These are phyloP conservation scores for Odontophorus gujanensis DNA, from an alignment of 2,113 vertebrate species.

Conservation along the genomic window DNA sequence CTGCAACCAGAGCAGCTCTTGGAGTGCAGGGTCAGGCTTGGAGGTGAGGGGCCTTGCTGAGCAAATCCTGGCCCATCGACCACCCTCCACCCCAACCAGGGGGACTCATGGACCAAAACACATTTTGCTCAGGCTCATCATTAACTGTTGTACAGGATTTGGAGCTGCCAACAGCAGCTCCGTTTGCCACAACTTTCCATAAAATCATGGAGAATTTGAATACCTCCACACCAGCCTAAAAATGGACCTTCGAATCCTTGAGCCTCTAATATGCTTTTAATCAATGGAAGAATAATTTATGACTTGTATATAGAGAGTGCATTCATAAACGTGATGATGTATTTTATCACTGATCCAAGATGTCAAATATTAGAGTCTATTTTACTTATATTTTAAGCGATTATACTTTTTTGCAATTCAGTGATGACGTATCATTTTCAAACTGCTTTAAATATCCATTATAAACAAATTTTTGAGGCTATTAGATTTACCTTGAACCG, in stretches of 20 bases:
- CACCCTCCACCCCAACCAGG: background rate
- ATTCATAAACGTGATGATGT: constrained; percentile 77
- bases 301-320: constrained; percentile 78
- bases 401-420: constrained; percentile 77
- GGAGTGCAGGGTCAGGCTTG: background rate
- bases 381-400: constrained; percentile 80
- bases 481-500: constrained; percentile 79
- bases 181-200: constrained; percentile 51
- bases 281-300: constrained; percentile 74
- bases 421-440: constrained; percentile 74
- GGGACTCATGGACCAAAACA: constrained; percentile 42
- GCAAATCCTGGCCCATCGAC: background rate
- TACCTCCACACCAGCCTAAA: constrained; percentile 82
- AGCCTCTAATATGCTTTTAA: constrained; percentile 77
- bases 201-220: constrained; percentile 75
- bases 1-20: constrained; percentile 27
- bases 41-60: background rate
- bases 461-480: constrained; percentile 74
- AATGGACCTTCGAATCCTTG: constrained; percentile 75
- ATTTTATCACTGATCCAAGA: constrained; percentile 81
- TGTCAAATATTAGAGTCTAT: constrained; percentile 79
- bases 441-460: constrained; percentile 81
- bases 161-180: constrained; percentile 44
- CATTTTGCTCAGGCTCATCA: constrained; percentile 33
- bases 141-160: constrained; percentile 30